These are phyloP conservation scores for Torymus aiolomorphi DNA, from an alignment of 2,888 invertebrate genomes.

Conservation along the genomic window DNA sequence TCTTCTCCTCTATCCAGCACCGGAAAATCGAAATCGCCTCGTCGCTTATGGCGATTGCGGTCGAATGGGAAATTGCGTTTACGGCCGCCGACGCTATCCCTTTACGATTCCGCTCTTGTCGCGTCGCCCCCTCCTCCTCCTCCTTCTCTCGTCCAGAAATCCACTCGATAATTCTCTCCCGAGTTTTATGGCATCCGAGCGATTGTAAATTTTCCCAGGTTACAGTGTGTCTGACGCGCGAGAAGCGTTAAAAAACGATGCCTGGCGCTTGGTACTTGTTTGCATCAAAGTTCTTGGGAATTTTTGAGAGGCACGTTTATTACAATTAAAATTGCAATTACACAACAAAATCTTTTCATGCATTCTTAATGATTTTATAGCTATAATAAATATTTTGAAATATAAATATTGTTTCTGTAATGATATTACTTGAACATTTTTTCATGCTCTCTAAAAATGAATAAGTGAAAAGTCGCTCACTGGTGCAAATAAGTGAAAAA, in stretches of 20 bases:
- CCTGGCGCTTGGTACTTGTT: background rate
- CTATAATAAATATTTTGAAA: too few species aligned
- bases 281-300: background rate
- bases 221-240: background rate
- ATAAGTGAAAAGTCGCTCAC: too few species aligned
- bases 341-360: too few species aligned
- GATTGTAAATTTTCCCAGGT: slow-evolving; percentile 32
- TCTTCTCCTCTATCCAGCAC: background rate
- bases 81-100: slow-evolving; percentile 12
- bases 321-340: too few species aligned
- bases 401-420: too few species aligned
- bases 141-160: background rate
- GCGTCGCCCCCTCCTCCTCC: background rate
- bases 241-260: background rate
- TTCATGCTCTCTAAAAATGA: too few species aligned
- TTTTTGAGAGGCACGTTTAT: background rate
- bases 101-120: slow-evolving; percentile 51
- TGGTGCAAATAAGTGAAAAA: too few species aligned
- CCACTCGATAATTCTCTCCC: slow-evolving; percentile 50
- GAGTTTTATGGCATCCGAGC: slow-evolving; percentile 25
- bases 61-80: slow-evolving; percentile 53
- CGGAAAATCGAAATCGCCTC: slow-evolving; percentile 53
- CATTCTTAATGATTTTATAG: too few species aligned
- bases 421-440: too few species aligned
- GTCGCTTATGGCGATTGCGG: slow-evolving; percentile 55